Base-by-base conservation (phyloP, 2,888 invertebrate species). In the Sthenelais limicola region DNA sequence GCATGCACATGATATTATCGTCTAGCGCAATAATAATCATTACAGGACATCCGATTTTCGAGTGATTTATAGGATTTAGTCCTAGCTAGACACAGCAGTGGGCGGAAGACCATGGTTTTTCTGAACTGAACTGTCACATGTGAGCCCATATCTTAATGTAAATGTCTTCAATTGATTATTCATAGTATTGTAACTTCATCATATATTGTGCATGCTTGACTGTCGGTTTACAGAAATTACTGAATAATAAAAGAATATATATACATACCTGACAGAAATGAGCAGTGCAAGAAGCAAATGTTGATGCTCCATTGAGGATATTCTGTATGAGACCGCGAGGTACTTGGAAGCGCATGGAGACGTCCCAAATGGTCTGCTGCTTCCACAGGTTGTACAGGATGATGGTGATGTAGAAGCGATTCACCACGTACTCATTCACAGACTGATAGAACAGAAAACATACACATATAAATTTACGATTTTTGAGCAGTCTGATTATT, bases 351-450 rank as follows among this genome's bases (percentile, higher is more conserved):
- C 92, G 93, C 48, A 91, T 90, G 0, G 96, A 92, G 4, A 88
- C 89, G 35, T 85, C 82, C 88, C 88, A 89, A 51, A 89, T 82
- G 21, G 87, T 81, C 71, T 85, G 84, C 78, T 88, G 87, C 68
- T 84, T 84, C 89, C 89, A 90, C 7, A 90, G 81, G 68, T 95
- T 94, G 80, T 93, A 91, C 75, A 98, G 88, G 89, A 97, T 94
- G 76, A 98, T 87, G 9, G 96, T 94, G 74, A 94, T 88, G 86
- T 94, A 97, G 88, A 97, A 94, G 67, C 96, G 91, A 80, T 92
- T 90, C 73, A 95, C 81, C n/a, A 93, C 90, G 78, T 79, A 78
- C 68, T 83, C 83, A 67, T 82, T 78, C 47, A 73, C 68, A n/a
- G 67, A 35, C 73, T 76, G 67, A 15, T 35, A 68, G 12, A 30